Conservation (phyloP, 2,888 invertebrate genomes). For the Agriopis aurantiaria region DNA sequence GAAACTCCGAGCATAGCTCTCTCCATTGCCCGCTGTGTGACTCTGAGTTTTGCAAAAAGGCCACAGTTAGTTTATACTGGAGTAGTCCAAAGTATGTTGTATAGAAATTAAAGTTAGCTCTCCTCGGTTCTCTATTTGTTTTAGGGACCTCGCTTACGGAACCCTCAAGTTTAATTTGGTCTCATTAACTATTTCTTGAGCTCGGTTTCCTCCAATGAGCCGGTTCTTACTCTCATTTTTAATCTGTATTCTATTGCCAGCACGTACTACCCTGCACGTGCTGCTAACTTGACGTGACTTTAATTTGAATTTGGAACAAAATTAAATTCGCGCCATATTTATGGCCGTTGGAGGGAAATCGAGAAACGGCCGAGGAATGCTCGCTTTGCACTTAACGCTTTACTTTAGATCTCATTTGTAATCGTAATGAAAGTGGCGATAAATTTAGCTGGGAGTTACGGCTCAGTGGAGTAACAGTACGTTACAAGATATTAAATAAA, state of each 20-base stretch:
- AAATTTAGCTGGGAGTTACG: constrained; percentile 14
- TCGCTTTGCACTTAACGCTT: constrained; percentile 53
- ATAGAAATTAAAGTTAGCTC: too few species aligned
- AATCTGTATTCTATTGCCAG: constrained; percentile 59
- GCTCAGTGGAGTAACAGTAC: background rate
- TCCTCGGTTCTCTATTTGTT: background rate
- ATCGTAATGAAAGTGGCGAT: constrained; percentile 39
- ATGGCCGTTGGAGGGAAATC: constrained; percentile 77
- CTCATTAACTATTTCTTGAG: constrained; percentile 41
- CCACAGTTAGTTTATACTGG: too few species aligned
- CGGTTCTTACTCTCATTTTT: constrained; percentile 46
- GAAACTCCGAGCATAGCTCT: too few species aligned
- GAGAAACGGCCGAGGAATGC: constrained; percentile 54
- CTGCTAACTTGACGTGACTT: constrained; percentile 76
- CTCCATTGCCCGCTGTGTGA: too few species aligned
- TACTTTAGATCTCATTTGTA: constrained; percentile 49
- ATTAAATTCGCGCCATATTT: constrained; percentile 82
- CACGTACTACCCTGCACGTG: constrained; percentile 72
- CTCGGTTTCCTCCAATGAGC: constrained; percentile 37
- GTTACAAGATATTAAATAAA: background rate
- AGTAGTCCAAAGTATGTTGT: too few species aligned
- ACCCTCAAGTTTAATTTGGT: constrained; percentile 33
- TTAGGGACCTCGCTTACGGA: constrained; percentile 3
- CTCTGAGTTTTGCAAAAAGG: too few species aligned
- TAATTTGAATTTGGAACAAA: constrained; percentile 81